Evolutionary conservation across 1,140 invertebrate genomes (phyloP).

Genomic region (Gonatopus flavifemur): DNA sequence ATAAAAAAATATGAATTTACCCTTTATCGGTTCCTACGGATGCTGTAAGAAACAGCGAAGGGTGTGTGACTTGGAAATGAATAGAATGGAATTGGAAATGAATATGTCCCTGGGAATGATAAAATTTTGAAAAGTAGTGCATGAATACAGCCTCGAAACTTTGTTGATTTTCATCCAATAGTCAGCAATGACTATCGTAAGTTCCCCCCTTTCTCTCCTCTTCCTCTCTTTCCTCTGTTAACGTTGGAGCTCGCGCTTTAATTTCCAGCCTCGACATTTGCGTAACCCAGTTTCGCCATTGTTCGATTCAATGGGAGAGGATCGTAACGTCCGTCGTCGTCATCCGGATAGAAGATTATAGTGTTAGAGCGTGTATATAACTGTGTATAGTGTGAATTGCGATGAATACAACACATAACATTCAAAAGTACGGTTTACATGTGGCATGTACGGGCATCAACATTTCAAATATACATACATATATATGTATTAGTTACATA

Average conservation of each 20-base stretch:
- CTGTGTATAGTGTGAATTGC: slow-evolving; percentile 25
- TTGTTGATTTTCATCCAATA: no score
- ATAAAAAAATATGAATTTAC: no score
- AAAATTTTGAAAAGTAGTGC: no score
- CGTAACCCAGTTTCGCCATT: slow-evolving; percentile 58
- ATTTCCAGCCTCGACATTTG: slow-evolving; percentile 57
- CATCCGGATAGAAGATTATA: slow-evolving; percentile 42
- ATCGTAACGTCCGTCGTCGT: slow-evolving; percentile 53
- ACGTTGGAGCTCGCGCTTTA: slow-evolving; percentile 40
- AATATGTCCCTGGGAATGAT: no score
- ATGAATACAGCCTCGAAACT: no score
- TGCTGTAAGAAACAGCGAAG: no score
- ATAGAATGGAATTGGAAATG: no score
- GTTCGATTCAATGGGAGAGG: slow-evolving; percentile 55
- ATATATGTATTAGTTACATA: slow-evolving; percentile 13
- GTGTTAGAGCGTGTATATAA: slow-evolving; percentile 26
- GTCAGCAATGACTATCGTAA: no score
- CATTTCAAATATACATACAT: neutral
- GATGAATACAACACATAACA: no score
- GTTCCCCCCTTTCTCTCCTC: slow-evolving; percentile 2
- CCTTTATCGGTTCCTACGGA: no score
- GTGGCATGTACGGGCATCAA: neutral
- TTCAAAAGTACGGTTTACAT: neutral
- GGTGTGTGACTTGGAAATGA: no score
- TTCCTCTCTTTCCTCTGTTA: slow-evolving; percentile 18